These are phyloP conservation scores for Amiota communis DNA, from an alignment of 2,888 invertebrate genomes.

Conservation along the genomic window DNA sequence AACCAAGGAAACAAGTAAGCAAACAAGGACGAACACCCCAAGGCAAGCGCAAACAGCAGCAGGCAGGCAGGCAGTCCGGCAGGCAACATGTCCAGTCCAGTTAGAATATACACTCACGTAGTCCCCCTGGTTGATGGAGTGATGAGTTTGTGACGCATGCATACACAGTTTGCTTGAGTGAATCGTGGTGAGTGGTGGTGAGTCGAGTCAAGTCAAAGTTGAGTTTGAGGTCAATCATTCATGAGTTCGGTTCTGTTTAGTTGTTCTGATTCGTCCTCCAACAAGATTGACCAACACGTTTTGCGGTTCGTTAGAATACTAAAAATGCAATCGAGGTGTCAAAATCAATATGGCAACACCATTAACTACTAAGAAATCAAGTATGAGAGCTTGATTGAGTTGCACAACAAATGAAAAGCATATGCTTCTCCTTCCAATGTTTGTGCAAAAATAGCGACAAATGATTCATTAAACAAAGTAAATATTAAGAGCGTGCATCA, in stretches of 20 bases:
- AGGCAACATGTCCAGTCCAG: not conserved
- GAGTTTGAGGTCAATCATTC: not conserved
- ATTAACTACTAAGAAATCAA: slow-evolving; percentile 21
- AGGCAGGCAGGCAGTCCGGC: not conserved
- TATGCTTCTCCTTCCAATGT: not conserved
- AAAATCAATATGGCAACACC: slow-evolving; percentile 27
- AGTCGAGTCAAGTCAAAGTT: too few species aligned
- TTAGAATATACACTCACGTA: not conserved
- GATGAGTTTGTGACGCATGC: slow-evolving; percentile 15
- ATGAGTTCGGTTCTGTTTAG: not conserved
- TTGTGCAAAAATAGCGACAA: not conserved
- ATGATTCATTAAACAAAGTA: slow-evolving; percentile 27
- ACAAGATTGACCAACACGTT: slow-evolving; percentile 29
- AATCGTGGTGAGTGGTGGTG: too few species aligned
- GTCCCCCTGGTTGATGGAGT: not conserved
- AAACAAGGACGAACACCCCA: not conserved
- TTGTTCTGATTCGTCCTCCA: not conserved
- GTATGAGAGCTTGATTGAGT: slow-evolving; percentile 31
- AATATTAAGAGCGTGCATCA: slow-evolving; percentile 9
- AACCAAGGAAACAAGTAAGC: not conserved
- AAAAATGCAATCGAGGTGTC: slow-evolving; percentile 27
- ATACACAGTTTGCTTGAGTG: not conserved
- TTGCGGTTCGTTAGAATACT: slow-evolving; percentile 33
- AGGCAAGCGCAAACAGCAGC: not conserved
- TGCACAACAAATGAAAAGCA: slow-evolving; percentile 20